A percentile compares a stretch with the other conserved stretches of the same genome.
Conservation (phyloP, 2,888 invertebrate genomes). For the Oscheius sp. region DNA sequence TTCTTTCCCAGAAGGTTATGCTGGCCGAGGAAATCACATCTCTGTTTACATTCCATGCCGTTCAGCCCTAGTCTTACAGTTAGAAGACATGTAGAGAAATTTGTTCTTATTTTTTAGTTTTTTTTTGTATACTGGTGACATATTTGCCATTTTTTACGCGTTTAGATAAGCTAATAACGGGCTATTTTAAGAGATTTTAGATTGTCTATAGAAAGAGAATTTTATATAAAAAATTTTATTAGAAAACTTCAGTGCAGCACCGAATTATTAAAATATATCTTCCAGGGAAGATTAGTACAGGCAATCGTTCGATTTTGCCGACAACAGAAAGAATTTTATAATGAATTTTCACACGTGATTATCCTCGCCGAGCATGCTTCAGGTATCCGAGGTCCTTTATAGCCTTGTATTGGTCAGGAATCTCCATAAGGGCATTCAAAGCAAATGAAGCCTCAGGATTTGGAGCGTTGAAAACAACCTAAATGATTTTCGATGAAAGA, state of each 20-base stretch:
- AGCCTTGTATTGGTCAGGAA: slow-evolving; percentile 70
- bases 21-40: slow-evolving; percentile 74
- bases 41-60: slow-evolving; percentile 69
- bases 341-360: slow-evolving; percentile 11
- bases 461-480: slow-evolving; percentile 70
- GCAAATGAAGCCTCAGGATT: slow-evolving; percentile 72
- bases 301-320: slow-evolving; percentile 15
- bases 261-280: slow-evolving; percentile 3
- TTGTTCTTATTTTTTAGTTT: slow-evolving; percentile 1
- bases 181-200: slow-evolving; percentile 10
- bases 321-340: slow-evolving; percentile 1
- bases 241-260: background rate
- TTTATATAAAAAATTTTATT: background rate
- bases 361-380: slow-evolving; percentile 65
- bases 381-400: slow-evolving; percentile 66
- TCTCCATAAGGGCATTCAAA: slow-evolving; percentile 74
- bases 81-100: slow-evolving; percentile 3
- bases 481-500: no score
- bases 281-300: slow-evolving; percentile 12
- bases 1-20: slow-evolving; percentile 79
- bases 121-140: background rate
- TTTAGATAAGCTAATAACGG: slow-evolving; percentile 9
- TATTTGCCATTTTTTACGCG: slow-evolving; percentile 6
- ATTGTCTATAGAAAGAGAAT: background rate
- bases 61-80: slow-evolving; percentile 47